Base-by-base conservation (phyloP, 2,113 vertebrate species). In the Entelurus aequoreus region DNA sequence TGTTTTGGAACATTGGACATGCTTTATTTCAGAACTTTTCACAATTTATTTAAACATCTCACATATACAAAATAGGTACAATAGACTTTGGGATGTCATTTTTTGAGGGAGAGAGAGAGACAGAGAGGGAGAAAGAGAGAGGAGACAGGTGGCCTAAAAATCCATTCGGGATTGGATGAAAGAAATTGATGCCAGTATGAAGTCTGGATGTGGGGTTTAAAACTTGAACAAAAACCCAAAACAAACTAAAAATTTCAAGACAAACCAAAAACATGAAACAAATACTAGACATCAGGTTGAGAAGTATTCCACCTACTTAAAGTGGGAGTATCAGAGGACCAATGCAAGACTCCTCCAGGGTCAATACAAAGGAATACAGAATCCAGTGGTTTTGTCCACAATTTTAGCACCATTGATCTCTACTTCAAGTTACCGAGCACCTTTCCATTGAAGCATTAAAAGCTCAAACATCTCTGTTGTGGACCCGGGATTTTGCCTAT, bases 21-120 rank as follows among this genome's bases (percentile, higher is more conserved):
- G 95, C 94, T 96, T 98, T 97, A 96, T 98, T 99, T 95, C 72
- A 92, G 90, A 92, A 92, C 92, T 93, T 94, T 94, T 88, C 93
- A 98, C 94, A 98, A 98, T 97, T 98, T 97, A 97, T 97, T 98
- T 96, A 98, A 97, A 97, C 95, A 98, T 98, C 95, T 97, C 95
- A 99, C 94, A 99, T 97, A 98, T 98, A 99, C 96, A 99, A 96
- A 98, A 99, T 96, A 98, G 94, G 94, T 93, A 97, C 95, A 97
- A 91, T 92, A 92, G 89, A 90, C 89, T 91, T 92, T 91, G 89
- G 85, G 92, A 92, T 91, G 86, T 88, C 85, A 88, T 85, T 91
- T 75, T 86, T 78, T 69, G 77, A 83, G 77, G 83, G 80, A 82
- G 68, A 83, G 74, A 91, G 86, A 89, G 28, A 55, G 54, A 49